These are phyloP conservation scores for Cryptus viduatorius DNA, from an alignment of 2,888 invertebrate species.

Conservation along the genomic window DNA sequence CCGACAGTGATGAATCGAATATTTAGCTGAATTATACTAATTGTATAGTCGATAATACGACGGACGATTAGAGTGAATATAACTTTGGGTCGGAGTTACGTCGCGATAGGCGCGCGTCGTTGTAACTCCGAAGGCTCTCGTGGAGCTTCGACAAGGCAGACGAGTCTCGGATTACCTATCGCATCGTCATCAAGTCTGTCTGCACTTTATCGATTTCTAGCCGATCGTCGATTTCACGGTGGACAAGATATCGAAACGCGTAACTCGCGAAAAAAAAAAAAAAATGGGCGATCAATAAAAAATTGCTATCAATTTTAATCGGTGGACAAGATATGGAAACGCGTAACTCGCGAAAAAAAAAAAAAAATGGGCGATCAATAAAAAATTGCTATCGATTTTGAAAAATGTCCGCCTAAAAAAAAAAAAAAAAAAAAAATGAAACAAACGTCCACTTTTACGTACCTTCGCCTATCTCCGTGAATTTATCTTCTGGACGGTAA, in stretches of 20 bases:
- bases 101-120: not conserved
- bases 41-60: constrained; percentile 24
- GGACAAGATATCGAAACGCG: constrained; percentile 17
- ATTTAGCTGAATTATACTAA: constrained; percentile 13
- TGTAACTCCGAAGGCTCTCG: constrained; percentile 2
- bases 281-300: not conserved
- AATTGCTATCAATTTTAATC: not conserved
- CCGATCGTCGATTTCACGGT: constrained; percentile 75
- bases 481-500: not conserved
- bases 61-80: constrained; percentile 17
- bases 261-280: not conserved
- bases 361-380: not conserved
- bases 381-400: not conserved
- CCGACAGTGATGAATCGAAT: constrained; percentile 28
- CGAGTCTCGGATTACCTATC: constrained; percentile 45
- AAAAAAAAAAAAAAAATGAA: not conserved
- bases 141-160: constrained; percentile 37
- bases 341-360: too few relatives aligned
- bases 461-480: not conserved
- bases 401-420: not conserved
- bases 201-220: constrained; percentile 77
- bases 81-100: constrained; percentile 8
- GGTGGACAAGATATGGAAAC: too few relatives aligned
- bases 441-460: not conserved
- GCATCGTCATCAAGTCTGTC: constrained; percentile 59